Base-by-base conservation (phyloP, 2,888 invertebrate genomes). In the Apodemia duryi region DNA sequence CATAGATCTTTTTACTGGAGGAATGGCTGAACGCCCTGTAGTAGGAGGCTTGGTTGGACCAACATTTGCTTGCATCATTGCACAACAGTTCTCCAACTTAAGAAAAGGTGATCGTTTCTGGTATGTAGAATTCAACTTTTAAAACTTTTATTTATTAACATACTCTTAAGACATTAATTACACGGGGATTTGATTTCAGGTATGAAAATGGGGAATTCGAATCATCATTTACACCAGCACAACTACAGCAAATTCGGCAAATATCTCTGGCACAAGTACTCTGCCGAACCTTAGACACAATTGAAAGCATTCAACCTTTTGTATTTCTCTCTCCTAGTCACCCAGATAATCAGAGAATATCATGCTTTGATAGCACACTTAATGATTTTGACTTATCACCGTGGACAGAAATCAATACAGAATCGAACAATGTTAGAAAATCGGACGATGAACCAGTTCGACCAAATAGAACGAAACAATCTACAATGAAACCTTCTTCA, bases 1-100 rank as follows among this genome's bases (percentile, higher is more conserved):
- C 77, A 94, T 98, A 67, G 97, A 98, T 79, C 86, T 97, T 1
- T 97, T 96, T 78, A 94, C 97, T 0, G 97, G 95, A 9, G 97
- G 96, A 0, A 93, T 97, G 78, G 95, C 97, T 0, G 97, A 97
- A 77, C 93, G 95, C 51, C 96, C 97, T 0, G 95, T 97, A 0
- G 87, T 94, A 0, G 96, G 96, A 1, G 97, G 96, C 0, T 84
- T 97, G 2, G 96, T 97, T 0, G 97, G 97, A 0, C 97, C 97
- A 0, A 96, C 97, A 0, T 97, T 97, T 74, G 96, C 96, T 41
- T 98, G 97, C 78, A 96, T 98, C 65, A 95, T 97, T 61, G 97
- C 96, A 0, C 96, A 96, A 75, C 97, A 97, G 82, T 97, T 97
- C 77, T 92, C 94, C 10, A 95, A 96, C 77, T 85, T 96, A 1